Evolutionary conservation across 2,797 vertebrate genomes (phyloP).

Genomic region (Clarias pachynema): DNA sequence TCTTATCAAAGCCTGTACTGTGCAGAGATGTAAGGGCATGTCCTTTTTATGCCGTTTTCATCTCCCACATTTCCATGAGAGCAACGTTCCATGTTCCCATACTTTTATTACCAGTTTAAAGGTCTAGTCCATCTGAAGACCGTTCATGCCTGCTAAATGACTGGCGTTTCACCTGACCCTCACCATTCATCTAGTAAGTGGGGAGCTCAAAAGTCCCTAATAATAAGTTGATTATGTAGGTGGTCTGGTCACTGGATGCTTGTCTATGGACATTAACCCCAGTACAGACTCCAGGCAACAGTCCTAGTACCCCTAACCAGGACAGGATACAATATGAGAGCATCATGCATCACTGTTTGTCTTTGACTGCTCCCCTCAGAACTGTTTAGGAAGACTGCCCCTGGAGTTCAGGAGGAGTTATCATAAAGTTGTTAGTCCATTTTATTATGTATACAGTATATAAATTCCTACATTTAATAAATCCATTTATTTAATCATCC

Average conservation of each 20-base stretch:
- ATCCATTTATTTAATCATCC: too few relatives aligned
- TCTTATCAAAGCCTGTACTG: conserved; percentile 1
- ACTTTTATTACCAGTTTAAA: background rate
- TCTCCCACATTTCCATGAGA: background rate
- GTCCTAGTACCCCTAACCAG: background rate
- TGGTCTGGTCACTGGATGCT: background rate
- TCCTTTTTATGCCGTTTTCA: background rate
- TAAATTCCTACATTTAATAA: too few relatives aligned
- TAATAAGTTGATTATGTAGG: background rate
- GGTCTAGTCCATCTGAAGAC: background rate
- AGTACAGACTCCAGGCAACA: background rate
- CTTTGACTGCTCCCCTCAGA: background rate
- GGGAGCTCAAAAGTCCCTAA: background rate
- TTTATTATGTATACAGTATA: too few relatives aligned
- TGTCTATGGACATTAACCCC: background rate
- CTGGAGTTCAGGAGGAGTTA: background rate
- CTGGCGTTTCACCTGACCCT: background rate
- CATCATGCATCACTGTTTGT: background rate
- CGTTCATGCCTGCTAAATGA: background rate
- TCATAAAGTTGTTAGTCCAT: too few relatives aligned
- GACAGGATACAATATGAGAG: background rate
- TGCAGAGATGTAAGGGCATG: background rate
- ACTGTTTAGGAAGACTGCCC: background rate
- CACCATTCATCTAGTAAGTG: background rate
- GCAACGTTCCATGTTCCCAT: background rate